Evolutionary conservation across 2,888 invertebrate species (phyloP), one percentile per base, ranked within the genome.

Genomic region (Trichogramma dendrolimi): DNA sequence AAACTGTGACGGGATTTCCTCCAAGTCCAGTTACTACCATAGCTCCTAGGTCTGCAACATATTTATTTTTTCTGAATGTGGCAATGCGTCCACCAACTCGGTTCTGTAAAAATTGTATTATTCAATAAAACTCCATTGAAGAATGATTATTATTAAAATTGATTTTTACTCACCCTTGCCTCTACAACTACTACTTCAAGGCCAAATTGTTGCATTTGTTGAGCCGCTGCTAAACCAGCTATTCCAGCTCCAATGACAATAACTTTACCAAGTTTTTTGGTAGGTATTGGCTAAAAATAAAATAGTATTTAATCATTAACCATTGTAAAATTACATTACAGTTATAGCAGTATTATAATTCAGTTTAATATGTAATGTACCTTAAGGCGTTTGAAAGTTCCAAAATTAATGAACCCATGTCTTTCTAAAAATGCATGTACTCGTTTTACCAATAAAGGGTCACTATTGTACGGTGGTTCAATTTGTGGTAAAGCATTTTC

Each of bases 21-120:
- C 92, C 93, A 14, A 97, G 84, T 1, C 97, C 98, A 4, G 96
- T 97, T 3, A 99, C 95, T 3, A 99, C 96, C 96, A 97, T 96
- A 0, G 97, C 97, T 2, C 98, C 93, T 52, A 90, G 79, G 77
- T 89, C 88, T 14, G 87, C 88, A 48, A 87, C 87, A 80, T 89
- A 91, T 52, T 87, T 88, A 51, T 89, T 89, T 80, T 97, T 97
- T 61, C 96, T 86, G 78, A 96, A 97, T 6, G 98, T 97, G 2
- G 96, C 94, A 71, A 98, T 94, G 58, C 99, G 85, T 5, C 99
- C 98, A 44, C 99, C 99, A 52, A 98, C 96, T 66, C 98, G 84
- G 80, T 96, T 96, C 81, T 86, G 71, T 27, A 73, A 73, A 67
- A 65, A 65, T 10, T 46, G 41, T 38, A 14, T 7, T 43, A 49